Conservation (phyloP, 2,113 vertebrate species). For the Seriola dumerili region DNA sequence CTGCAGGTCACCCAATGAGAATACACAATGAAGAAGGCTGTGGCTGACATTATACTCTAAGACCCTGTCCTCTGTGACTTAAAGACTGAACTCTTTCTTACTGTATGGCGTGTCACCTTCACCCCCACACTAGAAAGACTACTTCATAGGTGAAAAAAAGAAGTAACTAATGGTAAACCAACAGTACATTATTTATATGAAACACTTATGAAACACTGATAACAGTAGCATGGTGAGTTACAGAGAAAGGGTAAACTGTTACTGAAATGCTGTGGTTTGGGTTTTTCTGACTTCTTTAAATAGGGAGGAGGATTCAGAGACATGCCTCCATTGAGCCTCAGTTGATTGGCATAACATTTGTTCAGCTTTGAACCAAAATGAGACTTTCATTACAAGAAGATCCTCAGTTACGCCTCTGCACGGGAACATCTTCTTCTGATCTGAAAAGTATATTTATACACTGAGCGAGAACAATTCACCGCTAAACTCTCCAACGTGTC, state of each 20-base stretch:
- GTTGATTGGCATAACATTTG: constrained; percentile 78
- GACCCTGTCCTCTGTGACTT: constrained; percentile 44
- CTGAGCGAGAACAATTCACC: constrained; percentile 57
- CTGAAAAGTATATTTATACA: constrained; percentile 70
- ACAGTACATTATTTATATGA: neutral
- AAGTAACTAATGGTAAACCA: too few relatives aligned
- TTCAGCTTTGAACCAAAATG: constrained; percentile 74
- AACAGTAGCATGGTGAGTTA: constrained; percentile 5
- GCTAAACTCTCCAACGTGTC: constrained; percentile 74
- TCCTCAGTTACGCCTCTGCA: constrained; percentile 59
- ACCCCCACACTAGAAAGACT: neutral
- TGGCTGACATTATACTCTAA: constrained; percentile 61
- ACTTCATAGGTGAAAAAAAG: neutral
- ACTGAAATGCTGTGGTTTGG: constrained; percentile 38
- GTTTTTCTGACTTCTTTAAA: constrained; percentile 63
- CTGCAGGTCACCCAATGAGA: constrained; percentile 80
- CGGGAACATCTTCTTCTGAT: constrained; percentile 67
- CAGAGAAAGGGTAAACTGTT: constrained; percentile 24
- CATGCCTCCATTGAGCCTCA: constrained; percentile 70
- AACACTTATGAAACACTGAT: neutral
- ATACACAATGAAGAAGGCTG: constrained; percentile 77
- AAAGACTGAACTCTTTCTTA: constrained; percentile 40
- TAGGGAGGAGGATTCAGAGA: constrained; percentile 64
- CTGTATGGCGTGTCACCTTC: constrained; percentile 18
- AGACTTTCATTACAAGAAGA: constrained; percentile 74